A percentile compares a stretch with the other conserved stretches of the same genome.
phyloP scores from a whole-genome alignment of 2,113 vertebrate genomes.

The Mesembrinibis cayennensis region DNA sequence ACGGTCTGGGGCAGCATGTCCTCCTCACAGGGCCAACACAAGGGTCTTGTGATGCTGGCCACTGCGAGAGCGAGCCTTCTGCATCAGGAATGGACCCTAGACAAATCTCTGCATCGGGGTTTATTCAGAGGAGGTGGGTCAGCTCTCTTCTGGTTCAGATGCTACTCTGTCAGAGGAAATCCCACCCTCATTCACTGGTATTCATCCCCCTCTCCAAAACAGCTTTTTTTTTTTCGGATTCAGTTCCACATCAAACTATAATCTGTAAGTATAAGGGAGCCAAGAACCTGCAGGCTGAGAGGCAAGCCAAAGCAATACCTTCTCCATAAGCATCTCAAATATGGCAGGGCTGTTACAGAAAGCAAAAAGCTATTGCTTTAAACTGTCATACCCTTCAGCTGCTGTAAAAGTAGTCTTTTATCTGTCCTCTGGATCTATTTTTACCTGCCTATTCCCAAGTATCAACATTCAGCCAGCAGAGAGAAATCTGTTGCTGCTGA shows the following conservation, averaged over 20 bases:
- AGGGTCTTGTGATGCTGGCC: neutral
- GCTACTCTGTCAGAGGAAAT: neutral
- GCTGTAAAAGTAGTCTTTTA: conserved; percentile 32
- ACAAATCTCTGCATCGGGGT: neutral
- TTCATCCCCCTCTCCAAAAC: neutral
- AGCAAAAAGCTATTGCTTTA: conserved; percentile 36
- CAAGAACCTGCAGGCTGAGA: conserved; percentile 23
- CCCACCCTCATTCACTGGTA: neutral
- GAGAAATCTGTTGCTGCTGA: conserved; percentile 19
- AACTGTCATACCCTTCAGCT: conserved; percentile 32
- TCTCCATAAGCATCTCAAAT: neutral
- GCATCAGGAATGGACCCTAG: rapidly evolving
- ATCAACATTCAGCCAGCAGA: neutral
- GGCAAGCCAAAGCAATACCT: conserved; percentile 24
- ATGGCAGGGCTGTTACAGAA: neutral
- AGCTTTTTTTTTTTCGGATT: neutral
- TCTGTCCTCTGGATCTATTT: conserved; percentile 41
- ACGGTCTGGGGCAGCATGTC: neutral
- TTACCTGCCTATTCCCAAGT: conserved; percentile 5
- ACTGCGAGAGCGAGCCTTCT: rapidly evolving
- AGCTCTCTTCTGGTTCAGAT: neutral
- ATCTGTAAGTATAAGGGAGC: conserved; percentile 25
- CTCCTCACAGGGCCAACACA: neutral
- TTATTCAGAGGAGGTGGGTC: neutral
- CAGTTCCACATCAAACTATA: conserved; percentile 4